phyloP scores from a whole-genome alignment of 2,888 invertebrate genomes.

The Ferdinandea cuprea region DNA sequence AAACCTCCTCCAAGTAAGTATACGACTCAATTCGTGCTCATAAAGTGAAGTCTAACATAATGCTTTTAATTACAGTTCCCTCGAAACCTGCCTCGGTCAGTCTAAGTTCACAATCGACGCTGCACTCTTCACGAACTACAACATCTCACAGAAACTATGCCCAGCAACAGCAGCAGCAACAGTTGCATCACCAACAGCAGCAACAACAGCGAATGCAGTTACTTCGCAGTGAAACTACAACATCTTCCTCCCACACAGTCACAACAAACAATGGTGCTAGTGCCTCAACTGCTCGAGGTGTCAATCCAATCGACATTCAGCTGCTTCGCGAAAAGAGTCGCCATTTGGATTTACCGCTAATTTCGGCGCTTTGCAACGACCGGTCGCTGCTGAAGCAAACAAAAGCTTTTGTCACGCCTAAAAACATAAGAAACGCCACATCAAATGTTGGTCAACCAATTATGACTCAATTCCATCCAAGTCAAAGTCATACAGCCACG shows the following conservation, averaged over 20 bases:
- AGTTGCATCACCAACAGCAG: conserved; percentile 40
- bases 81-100: conserved; percentile 78
- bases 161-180: conserved; percentile 52
- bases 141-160: conserved; percentile 77
- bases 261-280: conserved; percentile 77
- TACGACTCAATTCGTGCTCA: background rate
- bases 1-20: conserved; percentile 83
- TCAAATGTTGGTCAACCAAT: conserved; percentile 43
- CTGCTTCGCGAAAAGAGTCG: conserved; percentile 94
- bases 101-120: conserved; percentile 65
- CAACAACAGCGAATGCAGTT: conserved; percentile 60
- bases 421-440: conserved; percentile 83
- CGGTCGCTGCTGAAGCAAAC: conserved; percentile 94
- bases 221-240: conserved; percentile 54
- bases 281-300: conserved; percentile 82
- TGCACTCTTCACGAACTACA: conserved; percentile 76
- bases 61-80: conserved; percentile 78
- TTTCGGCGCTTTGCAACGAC: conserved; percentile 96
- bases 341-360: conserved; percentile 94
- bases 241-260: conserved; percentile 46
- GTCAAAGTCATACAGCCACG: conserved; percentile 55
- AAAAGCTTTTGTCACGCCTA: conserved; percentile 92
- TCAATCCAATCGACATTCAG: conserved; percentile 88
- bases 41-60: background rate
- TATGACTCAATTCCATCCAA: conserved; percentile 59